Base-by-base conservation (phyloP, 2,888 invertebrate species). In the Lydus trimaculatus region DNA sequence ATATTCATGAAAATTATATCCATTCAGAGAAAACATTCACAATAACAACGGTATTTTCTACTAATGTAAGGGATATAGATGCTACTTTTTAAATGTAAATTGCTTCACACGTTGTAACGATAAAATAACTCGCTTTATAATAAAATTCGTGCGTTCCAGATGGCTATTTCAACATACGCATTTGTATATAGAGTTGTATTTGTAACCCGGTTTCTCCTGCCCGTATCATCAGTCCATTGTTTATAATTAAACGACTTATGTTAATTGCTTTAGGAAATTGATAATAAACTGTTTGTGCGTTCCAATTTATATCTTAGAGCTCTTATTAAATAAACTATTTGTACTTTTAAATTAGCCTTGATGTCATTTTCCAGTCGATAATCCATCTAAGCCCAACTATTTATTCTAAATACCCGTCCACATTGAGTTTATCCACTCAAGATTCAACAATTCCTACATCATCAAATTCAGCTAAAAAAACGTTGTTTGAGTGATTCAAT, bases 51-150 rank as follows among this genome's bases (percentile, higher is more conserved):
- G 66, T 66, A 69, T 64, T n/a, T n/a, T 64, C 43, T 62, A 66
- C 64, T 66, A 66, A 60, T 58, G 61, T 64, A 58, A 5, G 56
- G 56, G 56, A 25, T n/a, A 25, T 28, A 25, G 15, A 56, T 59
- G 60, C 63, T 61, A 64, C 61, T 67, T 65, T 75, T 67, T 64
- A 69, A 73, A 73, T 72, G 66, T 67, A 73, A 73, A 70, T 69
- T 66, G 61, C 64, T 67, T 73, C 71, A 70, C 74, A 72, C 70
- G 68, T 72, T 71, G 65, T 66, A 67, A 70, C 64, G 63, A 64
- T 71, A 69, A 72, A 72, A 71, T 71, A 70, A 70, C 67, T 59
- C 65, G 65, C 63, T 64, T n/a, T n/a, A 61, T 61, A 71, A 71
- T 71, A 73, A 73, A 73, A 69, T 69, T 71, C 59, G 61, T 52